phyloP scores from a whole-genome alignment of 2,888 invertebrate species.

The Pammene fasciana region DNA sequence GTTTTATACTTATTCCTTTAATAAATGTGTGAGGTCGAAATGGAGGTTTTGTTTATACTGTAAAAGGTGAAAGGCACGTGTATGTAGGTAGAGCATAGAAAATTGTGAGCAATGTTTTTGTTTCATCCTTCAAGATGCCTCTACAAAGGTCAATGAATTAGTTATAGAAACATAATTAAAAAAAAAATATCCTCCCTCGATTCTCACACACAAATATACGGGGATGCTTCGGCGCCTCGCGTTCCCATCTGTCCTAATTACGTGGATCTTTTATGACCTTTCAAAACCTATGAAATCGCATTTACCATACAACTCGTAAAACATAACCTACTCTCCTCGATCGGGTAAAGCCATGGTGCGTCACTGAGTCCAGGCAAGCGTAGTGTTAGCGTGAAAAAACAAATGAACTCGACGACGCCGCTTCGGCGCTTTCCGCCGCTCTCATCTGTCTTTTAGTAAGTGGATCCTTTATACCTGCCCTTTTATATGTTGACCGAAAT shows the following conservation, averaged over 20 bases:
- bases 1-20: background rate
- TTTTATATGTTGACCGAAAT: conserved; percentile 9
- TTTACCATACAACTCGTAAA: background rate
- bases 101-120: too few relatives aligned
- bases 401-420: conserved; percentile 23
- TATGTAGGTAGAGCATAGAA: too few relatives aligned
- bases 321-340: background rate
- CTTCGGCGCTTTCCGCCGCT: conserved; percentile 13
- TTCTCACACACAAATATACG: background rate
- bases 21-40: too few relatives aligned
- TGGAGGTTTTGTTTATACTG: too few relatives aligned
- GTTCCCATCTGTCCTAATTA: background rate
- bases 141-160: too few relatives aligned
- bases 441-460: conserved; percentile 12
- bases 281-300: background rate
- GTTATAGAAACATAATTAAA: too few relatives aligned
- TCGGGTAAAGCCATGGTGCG: background rate
- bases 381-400: conserved; percentile 24
- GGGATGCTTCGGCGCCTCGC: background rate
- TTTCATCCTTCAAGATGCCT: too few relatives aligned
- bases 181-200: too few relatives aligned
- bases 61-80: too few relatives aligned
- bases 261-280: background rate
- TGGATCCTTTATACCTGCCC: conserved; percentile 10
- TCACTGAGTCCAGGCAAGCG: background rate